phyloP scores from a whole-genome alignment of 2,113 vertebrate genomes.

The Chloebia gouldiae region DNA sequence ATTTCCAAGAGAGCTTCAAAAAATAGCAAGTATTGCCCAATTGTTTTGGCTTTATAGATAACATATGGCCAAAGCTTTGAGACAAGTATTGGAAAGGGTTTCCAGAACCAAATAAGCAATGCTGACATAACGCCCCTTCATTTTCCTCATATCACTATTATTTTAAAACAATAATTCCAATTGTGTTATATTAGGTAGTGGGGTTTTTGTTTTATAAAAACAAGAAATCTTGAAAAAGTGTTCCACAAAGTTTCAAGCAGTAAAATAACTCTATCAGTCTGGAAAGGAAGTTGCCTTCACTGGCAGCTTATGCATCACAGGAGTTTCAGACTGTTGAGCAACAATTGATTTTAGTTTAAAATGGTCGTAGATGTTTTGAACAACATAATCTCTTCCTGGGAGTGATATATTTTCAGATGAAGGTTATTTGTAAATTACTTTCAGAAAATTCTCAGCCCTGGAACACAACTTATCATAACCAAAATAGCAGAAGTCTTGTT shows the following conservation, averaged over 20 bases:
- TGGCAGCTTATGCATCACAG: too few relatives aligned
- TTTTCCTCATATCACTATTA: neutral
- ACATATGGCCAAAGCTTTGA: neutral
- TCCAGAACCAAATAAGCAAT: neutral
- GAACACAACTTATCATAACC: neutral
- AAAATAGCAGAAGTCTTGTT: neutral
- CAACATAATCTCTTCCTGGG: neutral
- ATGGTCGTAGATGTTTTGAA: neutral
- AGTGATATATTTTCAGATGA: neutral
- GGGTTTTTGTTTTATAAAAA: neutral
- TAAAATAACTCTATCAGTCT: neutral
- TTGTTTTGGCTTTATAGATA: neutral
- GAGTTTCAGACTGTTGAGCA: neutral
- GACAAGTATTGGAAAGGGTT: neutral
- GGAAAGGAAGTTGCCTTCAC: neutral
- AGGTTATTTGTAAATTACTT: neutral
- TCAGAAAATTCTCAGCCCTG: neutral
- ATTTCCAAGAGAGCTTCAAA: neutral
- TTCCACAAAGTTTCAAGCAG: neutral
- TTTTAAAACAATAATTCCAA: neutral
- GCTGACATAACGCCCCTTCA: neutral
- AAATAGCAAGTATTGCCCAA: neutral
- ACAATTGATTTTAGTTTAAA: neutral
- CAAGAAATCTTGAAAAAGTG: neutral
- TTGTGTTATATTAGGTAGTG: neutral